Conservation (phyloP, 30 jellyfish, hydroid and myxozoan species). For the Chrysaora quinquecirrha region DNA sequence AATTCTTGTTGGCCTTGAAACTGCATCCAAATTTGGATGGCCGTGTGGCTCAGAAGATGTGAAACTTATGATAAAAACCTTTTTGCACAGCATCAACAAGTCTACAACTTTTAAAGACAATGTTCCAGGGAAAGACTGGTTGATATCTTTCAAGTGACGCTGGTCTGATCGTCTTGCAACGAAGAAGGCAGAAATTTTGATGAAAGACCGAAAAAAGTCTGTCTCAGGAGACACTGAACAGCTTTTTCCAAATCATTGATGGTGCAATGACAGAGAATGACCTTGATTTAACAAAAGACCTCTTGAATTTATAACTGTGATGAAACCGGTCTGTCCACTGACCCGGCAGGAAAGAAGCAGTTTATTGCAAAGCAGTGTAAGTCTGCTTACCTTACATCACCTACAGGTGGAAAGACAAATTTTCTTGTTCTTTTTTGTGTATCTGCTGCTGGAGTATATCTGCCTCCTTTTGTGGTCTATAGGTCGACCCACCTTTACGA, state of each 20-base stretch:
- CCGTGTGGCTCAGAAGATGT: slow-evolving; percentile 24
- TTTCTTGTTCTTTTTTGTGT: slow-evolving; percentile 44
- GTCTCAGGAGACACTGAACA: slow-evolving; percentile 23
- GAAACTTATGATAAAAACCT: slow-evolving; percentile 36
- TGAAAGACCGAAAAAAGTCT: slow-evolving; percentile 54
- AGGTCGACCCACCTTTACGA: slow-evolving; percentile 23
- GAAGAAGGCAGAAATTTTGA: slow-evolving; percentile 48
- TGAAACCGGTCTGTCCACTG: slow-evolving; percentile 35
- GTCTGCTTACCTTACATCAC: slow-evolving; percentile 29
- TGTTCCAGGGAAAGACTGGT: slow-evolving; percentile 62
- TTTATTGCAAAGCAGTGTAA: not conserved
- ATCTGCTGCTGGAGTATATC: slow-evolving; percentile 46
- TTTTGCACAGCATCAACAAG: slow-evolving; percentile 5
- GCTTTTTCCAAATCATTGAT: slow-evolving; percentile 18
- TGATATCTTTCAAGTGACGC: slow-evolving; percentile 38
- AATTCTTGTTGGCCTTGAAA: slow-evolving; percentile 21
- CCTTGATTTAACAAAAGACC: not conserved
- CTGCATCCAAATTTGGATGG: slow-evolving; percentile 16
- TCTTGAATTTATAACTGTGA: slow-evolving; percentile 14
- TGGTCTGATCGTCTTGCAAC: slow-evolving; percentile 11
- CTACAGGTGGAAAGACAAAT: slow-evolving; percentile 43
- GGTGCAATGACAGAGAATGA: not conserved
- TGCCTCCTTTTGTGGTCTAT: slow-evolving; percentile 45
- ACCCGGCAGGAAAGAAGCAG: slow-evolving; percentile 10
- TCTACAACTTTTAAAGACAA: slow-evolving; percentile 33